Conservation (phyloP, 2,113 vertebrate genomes). For the Myrmecobius fasciatus region DNA sequence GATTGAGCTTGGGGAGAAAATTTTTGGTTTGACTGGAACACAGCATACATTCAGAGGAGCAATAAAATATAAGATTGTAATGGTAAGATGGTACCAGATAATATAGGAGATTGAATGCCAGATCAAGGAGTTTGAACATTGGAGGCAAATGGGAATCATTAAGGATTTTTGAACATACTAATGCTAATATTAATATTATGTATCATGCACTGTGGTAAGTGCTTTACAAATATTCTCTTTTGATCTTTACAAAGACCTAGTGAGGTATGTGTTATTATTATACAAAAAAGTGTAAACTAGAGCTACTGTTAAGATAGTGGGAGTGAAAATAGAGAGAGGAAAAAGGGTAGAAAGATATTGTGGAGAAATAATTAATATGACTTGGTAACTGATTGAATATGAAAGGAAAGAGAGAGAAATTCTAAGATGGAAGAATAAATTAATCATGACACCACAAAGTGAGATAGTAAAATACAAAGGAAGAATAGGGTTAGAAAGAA, state of each 20-base stretch:
- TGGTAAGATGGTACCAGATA: not conserved
- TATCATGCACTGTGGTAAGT: not conserved
- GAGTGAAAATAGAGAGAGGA: not conserved
- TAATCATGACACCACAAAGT: not conserved
- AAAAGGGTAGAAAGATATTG: not conserved
- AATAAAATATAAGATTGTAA: not conserved
- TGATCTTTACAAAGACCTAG: not conserved
- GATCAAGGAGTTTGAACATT: not conserved
- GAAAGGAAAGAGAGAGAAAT: not conserved
- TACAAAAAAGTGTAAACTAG: not conserved
- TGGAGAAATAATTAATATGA: not conserved
- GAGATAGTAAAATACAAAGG: not conserved
- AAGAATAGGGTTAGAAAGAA: not conserved
- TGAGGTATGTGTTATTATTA: not conserved
- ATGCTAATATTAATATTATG: not conserved
- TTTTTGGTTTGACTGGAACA: not conserved
- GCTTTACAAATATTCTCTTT: not conserved
- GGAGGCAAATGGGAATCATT: not conserved
- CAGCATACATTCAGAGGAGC: not conserved
- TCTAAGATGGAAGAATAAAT: not conserved
- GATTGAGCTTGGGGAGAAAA: not conserved
- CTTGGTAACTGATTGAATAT: not conserved
- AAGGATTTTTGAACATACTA: not conserved
- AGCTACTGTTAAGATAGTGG: not conserved
- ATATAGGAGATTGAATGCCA: not conserved